phyloP scores from a whole-genome alignment of 1,140 invertebrate genomes.

The Archegozetes longisetosus region DNA sequence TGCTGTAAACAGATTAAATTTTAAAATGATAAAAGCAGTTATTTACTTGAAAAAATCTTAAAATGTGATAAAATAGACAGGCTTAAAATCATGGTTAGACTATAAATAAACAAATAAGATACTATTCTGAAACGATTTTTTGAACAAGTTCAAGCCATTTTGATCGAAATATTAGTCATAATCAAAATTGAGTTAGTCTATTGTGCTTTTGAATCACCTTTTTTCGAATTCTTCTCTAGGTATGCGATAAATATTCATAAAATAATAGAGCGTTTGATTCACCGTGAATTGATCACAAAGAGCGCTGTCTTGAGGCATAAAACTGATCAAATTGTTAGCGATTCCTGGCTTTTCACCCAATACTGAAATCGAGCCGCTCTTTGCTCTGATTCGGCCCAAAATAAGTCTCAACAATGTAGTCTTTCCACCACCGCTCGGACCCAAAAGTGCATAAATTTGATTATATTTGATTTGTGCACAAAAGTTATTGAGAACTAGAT shows the following conservation, averaged over 20 bases:
- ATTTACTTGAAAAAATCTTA: too few relatives aligned
- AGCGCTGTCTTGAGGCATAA: slow-evolving; percentile 78
- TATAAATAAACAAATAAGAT: too few relatives aligned
- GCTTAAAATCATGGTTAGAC: too few relatives aligned
- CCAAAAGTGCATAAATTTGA: slow-evolving; percentile 17
- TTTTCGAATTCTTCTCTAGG: slow-evolving; percentile 10
- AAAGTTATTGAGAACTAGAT: slow-evolving; percentile 4
- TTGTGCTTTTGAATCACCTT: background rate
- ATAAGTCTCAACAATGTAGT: slow-evolving; percentile 31
- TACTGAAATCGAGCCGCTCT: slow-evolving; percentile 4
- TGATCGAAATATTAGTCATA: slow-evolving; percentile 8
- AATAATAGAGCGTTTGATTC: slow-evolving; percentile 82
- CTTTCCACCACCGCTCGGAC: slow-evolving; percentile 25
- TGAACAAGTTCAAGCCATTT: slow-evolving; percentile 20
- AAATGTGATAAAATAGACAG: too few relatives aligned
- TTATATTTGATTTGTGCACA: slow-evolving; percentile 4
- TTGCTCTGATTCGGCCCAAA: slow-evolving; percentile 14
- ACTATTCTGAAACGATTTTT: too few relatives aligned
- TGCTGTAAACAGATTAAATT: too few relatives aligned
- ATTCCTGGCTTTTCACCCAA: slow-evolving; percentile 10
- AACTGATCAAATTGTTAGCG: slow-evolving; percentile 39
- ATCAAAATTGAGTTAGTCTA: background rate
- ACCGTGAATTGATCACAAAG: slow-evolving; percentile 88
- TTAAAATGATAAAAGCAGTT: too few relatives aligned
- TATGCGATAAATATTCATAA: slow-evolving; percentile 88